These are phyloP conservation scores for Pseudopipra pipra DNA, from an alignment of 2,113 vertebrate species.

Conservation along the genomic window DNA sequence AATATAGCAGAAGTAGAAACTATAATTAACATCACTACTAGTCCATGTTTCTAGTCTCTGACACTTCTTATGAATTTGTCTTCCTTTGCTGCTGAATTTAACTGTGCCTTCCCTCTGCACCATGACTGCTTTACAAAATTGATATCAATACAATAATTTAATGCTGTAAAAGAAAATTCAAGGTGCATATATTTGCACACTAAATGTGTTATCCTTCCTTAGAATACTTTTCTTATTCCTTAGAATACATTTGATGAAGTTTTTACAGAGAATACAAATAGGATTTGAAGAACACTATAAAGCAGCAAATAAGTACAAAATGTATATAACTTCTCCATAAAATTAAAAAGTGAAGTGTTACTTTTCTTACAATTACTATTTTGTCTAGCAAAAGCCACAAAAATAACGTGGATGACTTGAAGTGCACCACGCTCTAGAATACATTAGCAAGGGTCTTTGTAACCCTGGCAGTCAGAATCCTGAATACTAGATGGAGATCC, in stretches of 20 bases:
- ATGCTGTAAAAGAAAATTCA: not conserved
- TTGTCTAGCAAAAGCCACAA: not conserved
- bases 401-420: not conserved
- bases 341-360: not conserved
- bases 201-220: not conserved
- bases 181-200: not conserved
- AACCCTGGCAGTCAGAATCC: not conserved
- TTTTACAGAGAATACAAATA: not conserved
- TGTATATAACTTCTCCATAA: not conserved
- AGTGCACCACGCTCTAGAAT: not conserved
- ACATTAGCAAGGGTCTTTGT: not conserved
- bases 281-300: not conserved
- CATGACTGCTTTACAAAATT: not conserved
- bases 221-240: not conserved
- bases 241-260: not conserved
- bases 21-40: not conserved
- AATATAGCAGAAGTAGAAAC: not conserved
- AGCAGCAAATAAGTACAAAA: not conserved
- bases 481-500: not conserved
- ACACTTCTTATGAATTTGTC: not conserved
- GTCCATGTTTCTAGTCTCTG: not conserved
- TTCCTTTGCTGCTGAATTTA: not conserved
- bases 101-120: not conserved
- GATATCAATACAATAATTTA: not conserved
- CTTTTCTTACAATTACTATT: not conserved